phyloP scores from a whole-genome alignment of 1,140 invertebrate species.

The Drosophila ananassae region DNA sequence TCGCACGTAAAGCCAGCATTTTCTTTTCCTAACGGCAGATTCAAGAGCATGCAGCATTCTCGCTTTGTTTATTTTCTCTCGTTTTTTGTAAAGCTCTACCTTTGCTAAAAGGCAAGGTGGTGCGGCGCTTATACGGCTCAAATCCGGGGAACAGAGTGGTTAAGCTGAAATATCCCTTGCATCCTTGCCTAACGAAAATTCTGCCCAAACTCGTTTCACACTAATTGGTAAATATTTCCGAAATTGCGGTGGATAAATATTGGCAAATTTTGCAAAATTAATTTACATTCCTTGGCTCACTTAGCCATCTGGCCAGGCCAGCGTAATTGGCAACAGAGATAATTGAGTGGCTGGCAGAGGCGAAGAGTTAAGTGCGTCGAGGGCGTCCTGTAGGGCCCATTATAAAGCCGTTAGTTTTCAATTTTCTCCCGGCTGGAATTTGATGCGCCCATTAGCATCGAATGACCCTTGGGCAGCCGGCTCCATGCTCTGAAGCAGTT shows the following conservation, averaged over 20 bases:
- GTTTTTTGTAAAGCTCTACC: conserved; percentile 25
- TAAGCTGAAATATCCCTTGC: not conserved
- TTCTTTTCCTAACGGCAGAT: conserved; percentile 14
- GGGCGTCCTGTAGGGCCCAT: conserved; percentile 42
- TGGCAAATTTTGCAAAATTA: conserved; percentile 13
- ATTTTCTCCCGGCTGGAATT: conserved; percentile 53
- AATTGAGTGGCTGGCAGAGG: conserved; percentile 25
- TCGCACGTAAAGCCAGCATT: conserved; percentile 11
- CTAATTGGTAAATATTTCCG: conserved; percentile 30
- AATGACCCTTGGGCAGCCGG: conserved; percentile 33
- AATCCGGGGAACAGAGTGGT: not conserved
- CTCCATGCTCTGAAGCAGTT: not conserved
- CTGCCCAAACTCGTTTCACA: not conserved
- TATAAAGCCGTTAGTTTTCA: conserved; percentile 71
- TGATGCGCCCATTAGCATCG: conserved; percentile 66
- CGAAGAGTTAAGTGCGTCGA: conserved; percentile 1
- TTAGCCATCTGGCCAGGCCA: not conserved
- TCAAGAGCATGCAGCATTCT: conserved; percentile 47
- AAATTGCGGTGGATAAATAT: conserved; percentile 26
- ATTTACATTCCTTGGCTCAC: not conserved
- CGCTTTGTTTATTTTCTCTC: conserved; percentile 30
- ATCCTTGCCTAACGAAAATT: not conserved
- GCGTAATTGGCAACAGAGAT: conserved; percentile 22
- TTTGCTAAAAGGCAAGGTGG: conserved; percentile 17
- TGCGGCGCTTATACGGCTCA: conserved; percentile 25